Base-by-base conservation (phyloP, 2,797 vertebrate genomes). In the Esox masquinongy region DNA sequence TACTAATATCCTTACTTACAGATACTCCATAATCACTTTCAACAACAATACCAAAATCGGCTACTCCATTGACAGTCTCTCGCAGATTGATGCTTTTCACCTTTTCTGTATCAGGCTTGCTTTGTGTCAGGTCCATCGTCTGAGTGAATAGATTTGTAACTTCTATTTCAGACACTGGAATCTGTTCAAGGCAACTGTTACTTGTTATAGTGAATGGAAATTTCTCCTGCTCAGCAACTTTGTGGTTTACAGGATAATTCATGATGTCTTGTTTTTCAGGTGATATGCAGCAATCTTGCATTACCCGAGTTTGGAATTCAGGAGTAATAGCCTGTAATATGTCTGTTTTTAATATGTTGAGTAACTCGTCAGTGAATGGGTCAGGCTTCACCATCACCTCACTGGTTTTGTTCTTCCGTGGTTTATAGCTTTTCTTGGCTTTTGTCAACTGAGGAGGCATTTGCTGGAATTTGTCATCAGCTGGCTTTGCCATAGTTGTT, bases 401-500 rank as follows among this genome's bases (percentile, higher is more conserved):
- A 22, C 36, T 83, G 83, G 78, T 91, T 86, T 92, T 95, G 59
- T 82, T 95, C 83, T 92, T 94, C 74, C 86, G 90, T 29, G 84
- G 83, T 89, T 94, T 97, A 84, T 83, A 89, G 76, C 80, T 90
- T 79, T 91, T 94, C 80, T 90, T 94, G 86, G 85, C 50, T 84
- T 89, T 94, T 50, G 80, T 79, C 74, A 84, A 78, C 81, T 85
- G 74, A 74, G 50, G 26, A 77, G 70, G 63, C 73, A 51, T 87
- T 74, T 89, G 87, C 74, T 81, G 83, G 34, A n/a, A 1, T 77
- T 84, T 78, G 85, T 56, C 81, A 86, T 72, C 68, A 31, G 5
- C 77, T 64, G 66, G 69, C 84, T 85, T 84, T 76, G 77, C 36
- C 43, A 75, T 79, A 64, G 77, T 82, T 80, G 72, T 82, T 89